Conservation (phyloP, 2,888 invertebrate genomes). For the Luffia ferchaultella region DNA sequence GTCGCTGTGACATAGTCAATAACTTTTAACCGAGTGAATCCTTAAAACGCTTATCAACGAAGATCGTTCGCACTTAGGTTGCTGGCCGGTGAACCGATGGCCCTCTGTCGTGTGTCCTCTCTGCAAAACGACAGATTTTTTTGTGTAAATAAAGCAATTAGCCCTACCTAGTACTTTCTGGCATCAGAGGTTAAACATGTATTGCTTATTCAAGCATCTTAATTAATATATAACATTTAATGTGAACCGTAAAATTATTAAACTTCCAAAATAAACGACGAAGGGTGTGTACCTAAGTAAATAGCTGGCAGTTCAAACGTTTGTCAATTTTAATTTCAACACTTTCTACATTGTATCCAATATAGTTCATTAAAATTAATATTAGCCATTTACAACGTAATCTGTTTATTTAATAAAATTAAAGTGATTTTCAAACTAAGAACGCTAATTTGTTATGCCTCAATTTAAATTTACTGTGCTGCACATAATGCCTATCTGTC, state of each 20-base stretch:
- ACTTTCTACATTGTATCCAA: not conserved
- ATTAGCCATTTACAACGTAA: no score
- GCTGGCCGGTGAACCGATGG: no score
- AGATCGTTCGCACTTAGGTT: no score
- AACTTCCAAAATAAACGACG: not conserved
- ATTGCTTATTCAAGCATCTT: no score
- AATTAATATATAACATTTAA: not conserved
- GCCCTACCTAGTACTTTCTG: no score
- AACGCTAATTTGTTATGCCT: no score
- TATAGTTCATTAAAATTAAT: no score
- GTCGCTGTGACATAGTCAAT: not conserved
- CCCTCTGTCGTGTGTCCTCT: no score
- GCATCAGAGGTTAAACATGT: no score
- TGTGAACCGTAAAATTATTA: not conserved
- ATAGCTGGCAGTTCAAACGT: not conserved
- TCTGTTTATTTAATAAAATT: not conserved
- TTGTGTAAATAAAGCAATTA: no score
- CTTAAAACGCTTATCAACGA: not conserved
- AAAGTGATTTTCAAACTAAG: no score
- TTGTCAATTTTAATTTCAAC: not conserved
- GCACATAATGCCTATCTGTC: slow-evolving; percentile 7
- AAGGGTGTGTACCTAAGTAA: not conserved
- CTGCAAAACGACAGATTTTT: no score
- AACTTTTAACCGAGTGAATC: not conserved
- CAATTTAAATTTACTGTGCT: slow-evolving; percentile 4